Base-by-base conservation (phyloP, 1,140 invertebrate species). In the Drosophila jambulina region DNA sequence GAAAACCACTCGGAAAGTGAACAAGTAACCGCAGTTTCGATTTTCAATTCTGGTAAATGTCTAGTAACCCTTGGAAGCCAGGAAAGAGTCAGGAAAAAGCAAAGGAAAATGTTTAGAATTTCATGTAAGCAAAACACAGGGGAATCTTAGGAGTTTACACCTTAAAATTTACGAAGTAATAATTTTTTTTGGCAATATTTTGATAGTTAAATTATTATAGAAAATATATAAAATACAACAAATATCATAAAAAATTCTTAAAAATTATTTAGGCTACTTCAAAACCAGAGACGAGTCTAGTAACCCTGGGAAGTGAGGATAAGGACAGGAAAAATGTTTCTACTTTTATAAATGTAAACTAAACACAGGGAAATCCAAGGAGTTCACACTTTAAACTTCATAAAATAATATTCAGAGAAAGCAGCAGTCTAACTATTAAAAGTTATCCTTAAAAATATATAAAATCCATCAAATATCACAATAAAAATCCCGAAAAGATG, bases 1-100 rank as follows among this genome's bases (percentile, higher is more conserved):
- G 17, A 0, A 82, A 67, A 63, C 25, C 51, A 61, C 53, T 59
- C 58, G 51, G 64, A 78, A 53, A 82, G 59, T 51, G 51, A 40
- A 70, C 45, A 67, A 56, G 64, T 38, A 82, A 80, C 80, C 80
- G 49, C 80, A 87, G 70, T 68, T 78, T 84, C 84, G 84, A 88
- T 84, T 71, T 90, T 80, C 84, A 87, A 88, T 87, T 80, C 15
- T 38, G 72, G 17, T 61, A 57, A 61, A 75, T 75, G 64, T 78
- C 21, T 21, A 15, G 25, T 15, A 32, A 48, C 21, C 25, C 4
- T 25, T 3, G n/a, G 29, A 38, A 17, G 32, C 38, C 17, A 29
- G 13, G 42, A 21, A 43, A 17, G 1, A 43, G 10, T 1, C 32
- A 13, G 9, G 1, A 67, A 25, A 49, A 27, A 49, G 17, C 15